Base-by-base conservation (phyloP, 2,113 vertebrate species). In the Callopanchax toddi region DNA sequence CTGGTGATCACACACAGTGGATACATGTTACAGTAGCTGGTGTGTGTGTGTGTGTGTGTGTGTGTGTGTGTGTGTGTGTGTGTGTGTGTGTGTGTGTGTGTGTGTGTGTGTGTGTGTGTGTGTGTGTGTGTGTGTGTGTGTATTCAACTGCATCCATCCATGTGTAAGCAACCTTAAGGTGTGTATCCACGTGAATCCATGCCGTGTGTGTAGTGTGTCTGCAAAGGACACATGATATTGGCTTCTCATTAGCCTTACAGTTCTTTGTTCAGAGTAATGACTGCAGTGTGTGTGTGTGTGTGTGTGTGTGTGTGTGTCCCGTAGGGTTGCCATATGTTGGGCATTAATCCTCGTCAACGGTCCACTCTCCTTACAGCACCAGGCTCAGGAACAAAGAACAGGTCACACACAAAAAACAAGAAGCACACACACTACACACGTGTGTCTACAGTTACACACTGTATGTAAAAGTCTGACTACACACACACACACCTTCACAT, bases 291-390 rank as follows among this genome's bases (percentile, higher is more conserved):
- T 76, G 76, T 71, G 63, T 62, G 65, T 71, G 74, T 60, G 69
- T 74, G 70, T 62, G 74, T 67, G 77, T 52, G 74, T 82, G 72
- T 72, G 77, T 81, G 77, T 72, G 76, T 87, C 86, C 86, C 81
- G 86, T 86, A 83, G 89, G 85, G 83, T 84, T 83, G 89, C 89
- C 89, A 89, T 90, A 90, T 89, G 89, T 90, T 83, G 86, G 84
- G 82, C 86, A 90, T 90, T 90, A 88, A 89, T 90, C 86, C 89
- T 86, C 82, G 82, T 89, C 87, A 86, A 78, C 56, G 60, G 86
- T 85, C 89, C 82, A 79, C 85, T 86, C 83, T 81, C 70, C 70
- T 79, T 76, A 75, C 80, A 50, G 78, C 80, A 86, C 74, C 26
- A 63, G 84, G 80, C 72, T 49, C 77, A 78, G 62, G 74, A 87